phyloP scores from a whole-genome alignment of 2,888 invertebrate species.

The Aphidius colemani region DNA sequence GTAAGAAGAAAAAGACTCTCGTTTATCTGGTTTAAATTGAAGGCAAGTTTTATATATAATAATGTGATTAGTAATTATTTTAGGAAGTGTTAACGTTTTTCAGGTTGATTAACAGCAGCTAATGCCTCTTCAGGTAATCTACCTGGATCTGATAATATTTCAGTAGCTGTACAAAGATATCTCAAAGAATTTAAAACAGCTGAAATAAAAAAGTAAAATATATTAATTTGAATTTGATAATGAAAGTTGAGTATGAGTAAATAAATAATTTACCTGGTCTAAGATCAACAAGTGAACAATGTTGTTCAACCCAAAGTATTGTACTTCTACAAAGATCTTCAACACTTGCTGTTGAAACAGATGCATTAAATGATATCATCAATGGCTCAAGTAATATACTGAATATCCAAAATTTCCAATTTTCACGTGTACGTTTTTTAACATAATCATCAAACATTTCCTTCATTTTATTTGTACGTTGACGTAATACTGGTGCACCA shows the following conservation, averaged over 20 bases:
- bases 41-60: no score
- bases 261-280: constrained; percentile 76
- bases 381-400: constrained; percentile 89
- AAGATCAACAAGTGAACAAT: constrained; percentile 92
- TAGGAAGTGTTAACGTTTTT: constrained; percentile 40
- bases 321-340: constrained; percentile 92
- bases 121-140: constrained; percentile 88
- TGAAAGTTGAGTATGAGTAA: constrained; percentile 4
- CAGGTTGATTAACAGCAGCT: constrained; percentile 67
- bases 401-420: constrained; percentile 99
- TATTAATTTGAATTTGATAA: constrained; percentile 17
- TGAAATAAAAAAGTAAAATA: constrained; percentile 61
- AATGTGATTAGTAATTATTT: no score
- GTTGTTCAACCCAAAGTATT: constrained; percentile 93
- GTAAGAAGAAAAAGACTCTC: no score
- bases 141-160: constrained; percentile 87
- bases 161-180: constrained; percentile 88
- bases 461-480: constrained; percentile 86
- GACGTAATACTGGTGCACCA: constrained; percentile 90
- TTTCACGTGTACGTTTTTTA: constrained; percentile 79
- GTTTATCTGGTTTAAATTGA: no score
- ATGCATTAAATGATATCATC: constrained; percentile 87
- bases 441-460: constrained; percentile 95
- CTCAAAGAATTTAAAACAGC: constrained; percentile 91
- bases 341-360: constrained; percentile 88